Evolutionary conservation across 2,797 vertebrate genomes (phyloP).

Genomic region (Lophotriccus pileatus): DNA sequence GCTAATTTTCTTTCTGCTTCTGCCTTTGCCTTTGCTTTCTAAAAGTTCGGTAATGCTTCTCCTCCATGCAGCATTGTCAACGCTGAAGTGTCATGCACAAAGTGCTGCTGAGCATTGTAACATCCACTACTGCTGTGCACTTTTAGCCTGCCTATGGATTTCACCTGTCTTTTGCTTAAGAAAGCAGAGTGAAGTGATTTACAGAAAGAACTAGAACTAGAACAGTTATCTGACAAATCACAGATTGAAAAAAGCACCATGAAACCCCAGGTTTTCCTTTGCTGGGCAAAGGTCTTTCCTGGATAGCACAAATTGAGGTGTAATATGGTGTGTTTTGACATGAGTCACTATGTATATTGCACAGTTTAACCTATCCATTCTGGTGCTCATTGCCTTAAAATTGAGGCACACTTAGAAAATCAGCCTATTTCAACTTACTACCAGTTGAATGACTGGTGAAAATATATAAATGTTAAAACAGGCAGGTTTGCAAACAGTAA

Average conservation of each 20-base stretch:
- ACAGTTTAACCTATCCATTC: neutral
- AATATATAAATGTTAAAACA: neutral
- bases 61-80: neutral
- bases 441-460: neutral
- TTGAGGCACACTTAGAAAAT: neutral
- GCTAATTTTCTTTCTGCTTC: neutral
- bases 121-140: neutral
- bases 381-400: neutral
- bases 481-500: neutral
- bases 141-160: neutral
- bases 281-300: neutral
- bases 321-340: neutral
- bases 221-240: neutral
- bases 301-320: neutral
- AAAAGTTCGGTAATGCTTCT: neutral
- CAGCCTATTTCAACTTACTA: neutral
- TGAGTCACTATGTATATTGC: neutral
- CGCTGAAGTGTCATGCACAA: neutral
- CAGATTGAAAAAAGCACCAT: neutral
- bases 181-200: neutral
- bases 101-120: accelerated
- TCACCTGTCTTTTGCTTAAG: neutral
- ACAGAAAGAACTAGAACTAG: neutral
- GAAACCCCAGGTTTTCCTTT: neutral
- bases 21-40: neutral